These are phyloP conservation scores for Trachythela sp. DNA, from an alignment of 64 coral and sea anemone genomes.

Conservation along the genomic window DNA sequence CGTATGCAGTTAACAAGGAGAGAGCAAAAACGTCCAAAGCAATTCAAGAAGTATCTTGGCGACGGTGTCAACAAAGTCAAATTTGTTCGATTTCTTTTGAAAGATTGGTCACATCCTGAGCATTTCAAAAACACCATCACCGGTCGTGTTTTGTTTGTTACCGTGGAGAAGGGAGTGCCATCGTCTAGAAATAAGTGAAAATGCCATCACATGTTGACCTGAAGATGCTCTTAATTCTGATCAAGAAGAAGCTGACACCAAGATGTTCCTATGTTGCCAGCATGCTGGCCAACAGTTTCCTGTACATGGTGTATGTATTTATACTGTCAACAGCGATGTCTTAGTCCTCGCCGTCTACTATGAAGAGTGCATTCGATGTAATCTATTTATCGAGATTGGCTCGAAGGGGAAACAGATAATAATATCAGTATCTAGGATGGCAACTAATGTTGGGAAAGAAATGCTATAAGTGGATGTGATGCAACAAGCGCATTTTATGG, in stretches of 20 bases:
- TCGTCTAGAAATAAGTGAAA: neutral
- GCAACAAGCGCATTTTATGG: neutral
- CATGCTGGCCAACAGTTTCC: neutral
- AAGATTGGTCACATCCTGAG: constrained; percentile 6
- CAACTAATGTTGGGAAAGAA: neutral
- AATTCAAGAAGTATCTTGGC: constrained; percentile 4
- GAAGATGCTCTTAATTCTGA: constrained; percentile 9
- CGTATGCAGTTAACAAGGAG: constrained; percentile 21
- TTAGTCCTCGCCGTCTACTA: neutral
- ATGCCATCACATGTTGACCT: neutral
- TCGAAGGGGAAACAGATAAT: neutral
- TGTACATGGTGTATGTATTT: neutral
- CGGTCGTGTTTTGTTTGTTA: neutral
- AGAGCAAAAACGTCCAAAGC: constrained; percentile 11
- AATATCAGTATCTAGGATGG: neutral
- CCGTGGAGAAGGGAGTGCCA: neutral
- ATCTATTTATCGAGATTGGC: neutral
- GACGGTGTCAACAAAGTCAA: constrained; percentile 22
- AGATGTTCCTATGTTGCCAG: neutral
- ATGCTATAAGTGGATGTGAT: constrained; percentile 37
- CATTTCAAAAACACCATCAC: neutral
- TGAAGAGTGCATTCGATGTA: neutral
- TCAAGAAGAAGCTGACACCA: constrained; percentile 49
- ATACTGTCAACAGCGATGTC: constrained; percentile 31
- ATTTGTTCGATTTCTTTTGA: neutral